Percentiles rank a stretch among this genome's conserved stretches.
phyloP scores from a whole-genome alignment of 2,113 vertebrate species.

The Greenwoodochromis staneri region DNA sequence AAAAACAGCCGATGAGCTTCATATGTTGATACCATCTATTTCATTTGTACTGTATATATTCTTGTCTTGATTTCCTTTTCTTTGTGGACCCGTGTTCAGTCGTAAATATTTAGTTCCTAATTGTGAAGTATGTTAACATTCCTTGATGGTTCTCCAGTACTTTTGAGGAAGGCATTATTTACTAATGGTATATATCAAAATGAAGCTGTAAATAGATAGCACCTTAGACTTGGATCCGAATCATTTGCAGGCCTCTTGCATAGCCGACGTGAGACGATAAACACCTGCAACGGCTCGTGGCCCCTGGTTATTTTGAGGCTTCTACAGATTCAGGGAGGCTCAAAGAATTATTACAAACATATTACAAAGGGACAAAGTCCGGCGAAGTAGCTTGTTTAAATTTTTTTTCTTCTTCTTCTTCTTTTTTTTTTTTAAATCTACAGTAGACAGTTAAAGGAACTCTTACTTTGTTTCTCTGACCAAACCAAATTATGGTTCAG shows the following conservation, averaged over 20 bases:
- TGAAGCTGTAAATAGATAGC: slow-evolving; percentile 54
- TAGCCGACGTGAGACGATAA: not conserved
- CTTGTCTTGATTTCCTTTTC: slow-evolving; percentile 45
- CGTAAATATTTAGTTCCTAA: slow-evolving; percentile 46
- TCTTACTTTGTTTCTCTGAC: not conserved
- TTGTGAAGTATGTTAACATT: slow-evolving; percentile 59
- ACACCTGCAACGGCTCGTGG: not conserved
- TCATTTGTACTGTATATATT: slow-evolving; percentile 58
- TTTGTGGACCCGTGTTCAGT: slow-evolving; percentile 57
- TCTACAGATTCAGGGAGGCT: not conserved
- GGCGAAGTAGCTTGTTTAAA: not conserved
- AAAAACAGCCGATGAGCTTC: slow-evolving; percentile 20
- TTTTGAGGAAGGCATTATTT: slow-evolving; percentile 49
- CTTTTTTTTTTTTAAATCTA: rapidly evolving
- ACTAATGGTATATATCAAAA: slow-evolving; percentile 22
- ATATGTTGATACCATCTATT: slow-evolving; percentile 35
- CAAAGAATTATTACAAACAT: not conserved
- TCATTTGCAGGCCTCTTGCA: slow-evolving; percentile 19
- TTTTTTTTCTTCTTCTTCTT: not conserved
- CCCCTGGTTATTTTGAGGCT: not conserved
- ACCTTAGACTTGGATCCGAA: slow-evolving; percentile 15
- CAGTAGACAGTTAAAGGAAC: not conserved
- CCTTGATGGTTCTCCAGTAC: slow-evolving; percentile 39
- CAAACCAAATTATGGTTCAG: not conserved
- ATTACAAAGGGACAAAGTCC: not conserved